These are phyloP conservation scores for Peromyscus polionotus DNA, from an alignment of 2,113 vertebrate genomes.

Conservation along the genomic window DNA sequence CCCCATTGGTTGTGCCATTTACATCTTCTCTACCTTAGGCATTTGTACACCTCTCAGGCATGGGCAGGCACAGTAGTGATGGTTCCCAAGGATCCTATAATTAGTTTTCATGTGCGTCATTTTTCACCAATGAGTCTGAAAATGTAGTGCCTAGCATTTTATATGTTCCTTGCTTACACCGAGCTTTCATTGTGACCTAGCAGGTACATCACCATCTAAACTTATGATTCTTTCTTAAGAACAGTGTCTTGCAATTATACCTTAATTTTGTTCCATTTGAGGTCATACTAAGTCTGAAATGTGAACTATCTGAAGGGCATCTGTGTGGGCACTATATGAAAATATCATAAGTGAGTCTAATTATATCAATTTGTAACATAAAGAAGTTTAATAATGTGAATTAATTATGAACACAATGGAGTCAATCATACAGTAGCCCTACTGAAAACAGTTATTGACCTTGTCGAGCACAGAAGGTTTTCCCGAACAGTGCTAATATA, in stretches of 20 bases:
- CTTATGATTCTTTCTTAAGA: background rate
- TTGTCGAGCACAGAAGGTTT: background rate
- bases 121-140: background rate
- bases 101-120: background rate
- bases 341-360: constrained; percentile 20
- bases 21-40: background rate
- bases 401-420: constrained; percentile 30
- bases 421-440: background rate
- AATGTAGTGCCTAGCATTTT: background rate
- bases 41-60: background rate
- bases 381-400: constrained; percentile 3
- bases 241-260: background rate
- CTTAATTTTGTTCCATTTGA: constrained; percentile 38
- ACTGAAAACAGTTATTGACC: constrained; percentile 44
- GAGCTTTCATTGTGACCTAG: background rate
- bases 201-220: background rate
- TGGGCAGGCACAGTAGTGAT: background rate
- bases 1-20: background rate
- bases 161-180: background rate
- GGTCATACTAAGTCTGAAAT: background rate
- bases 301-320: background rate
- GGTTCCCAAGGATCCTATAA: background rate
- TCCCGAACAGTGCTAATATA: background rate
- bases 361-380: constrained; percentile 26
- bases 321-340: background rate